These are phyloP conservation scores for Dasypolia templi DNA, from an alignment of 2,888 invertebrate genomes.

Conservation along the genomic window DNA sequence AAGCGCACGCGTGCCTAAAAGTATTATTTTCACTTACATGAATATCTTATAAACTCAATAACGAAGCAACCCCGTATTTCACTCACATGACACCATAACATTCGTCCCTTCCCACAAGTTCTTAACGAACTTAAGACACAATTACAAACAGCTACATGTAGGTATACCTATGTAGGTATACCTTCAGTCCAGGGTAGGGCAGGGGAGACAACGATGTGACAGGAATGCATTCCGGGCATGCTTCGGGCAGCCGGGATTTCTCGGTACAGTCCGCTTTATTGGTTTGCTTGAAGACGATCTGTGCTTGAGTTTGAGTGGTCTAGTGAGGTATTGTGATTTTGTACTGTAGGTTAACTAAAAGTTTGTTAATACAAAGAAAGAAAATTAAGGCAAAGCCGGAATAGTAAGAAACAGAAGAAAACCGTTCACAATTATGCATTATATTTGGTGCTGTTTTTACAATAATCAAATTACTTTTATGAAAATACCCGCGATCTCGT, in stretches of 20 bases:
- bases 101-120: conserved; percentile 17
- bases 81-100: conserved; percentile 7
- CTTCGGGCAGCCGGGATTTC: conserved; percentile 69
- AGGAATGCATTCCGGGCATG: conserved; percentile 78
- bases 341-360: background rate
- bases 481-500: too few relatives aligned
- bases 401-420: too few relatives aligned
- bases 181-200: conserved; percentile 36
- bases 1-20: too few relatives aligned
- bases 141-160: conserved; percentile 22
- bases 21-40: too few relatives aligned
- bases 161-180: conserved; percentile 29
- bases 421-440: too few relatives aligned
- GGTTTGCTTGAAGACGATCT: conserved; percentile 50
- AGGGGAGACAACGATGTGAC: conserved; percentile 73
- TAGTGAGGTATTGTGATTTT: conserved; percentile 22
- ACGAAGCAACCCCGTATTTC: background rate
- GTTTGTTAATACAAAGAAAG: background rate
- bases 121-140: conserved; percentile 52
- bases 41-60: background rate
- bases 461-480: background rate
- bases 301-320: conserved; percentile 42
- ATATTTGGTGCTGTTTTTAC: background rate
- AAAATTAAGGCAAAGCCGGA: background rate
- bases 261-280: conserved; percentile 66